Evolutionary conservation across 2,113 vertebrate species (phyloP), one percentile per base, ranked within the genome.

Genomic region (Osmerus eperlanus): DNA sequence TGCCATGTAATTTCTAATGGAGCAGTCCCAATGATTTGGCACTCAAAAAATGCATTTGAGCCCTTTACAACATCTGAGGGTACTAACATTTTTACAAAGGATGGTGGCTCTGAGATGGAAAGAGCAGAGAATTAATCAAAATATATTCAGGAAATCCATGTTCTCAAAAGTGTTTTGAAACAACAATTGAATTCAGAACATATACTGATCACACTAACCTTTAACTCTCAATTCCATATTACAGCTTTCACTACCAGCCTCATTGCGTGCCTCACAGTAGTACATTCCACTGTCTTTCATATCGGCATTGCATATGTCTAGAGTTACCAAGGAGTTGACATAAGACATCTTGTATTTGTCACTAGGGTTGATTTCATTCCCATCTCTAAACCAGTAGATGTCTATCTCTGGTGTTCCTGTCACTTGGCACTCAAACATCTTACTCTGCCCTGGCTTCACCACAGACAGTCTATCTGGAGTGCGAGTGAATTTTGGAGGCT

Each of bases 221-320:
- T 98, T 98, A 51, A 99, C 97, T 91, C 92, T 96, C 61, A 99
- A 89, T 64, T 98, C 95, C 87, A 96, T 69, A 82, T 94, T 97
- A 91, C 96, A 99, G 91, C 95, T 98, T 53, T 97, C 95, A 0
- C 94, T 96, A 73, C 97, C 97, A 0, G 97, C 97, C 4, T 99
- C 96, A 73, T 99, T 99, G n/a, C 90, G 94, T 75, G 96, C 97
- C 88, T 98, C 96, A 25, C 97, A 99, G 83, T 95, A 94, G 29
- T 96, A 99, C 61, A 91, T 91, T 1, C 97, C 97, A 41, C 94
- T 94, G 14, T 99, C 95, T 75, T 91, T 94, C 71, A 91, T 82
- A 59, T 91, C 92, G 68, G 94, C 87, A 52, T 84, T 78, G 61
- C 85, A 87, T 41, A 99, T 85, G 79, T 95, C 95, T 83, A 98